phyloP scores from a whole-genome alignment of 1,140 invertebrate species.

The Caenorhabditis remanei region DNA sequence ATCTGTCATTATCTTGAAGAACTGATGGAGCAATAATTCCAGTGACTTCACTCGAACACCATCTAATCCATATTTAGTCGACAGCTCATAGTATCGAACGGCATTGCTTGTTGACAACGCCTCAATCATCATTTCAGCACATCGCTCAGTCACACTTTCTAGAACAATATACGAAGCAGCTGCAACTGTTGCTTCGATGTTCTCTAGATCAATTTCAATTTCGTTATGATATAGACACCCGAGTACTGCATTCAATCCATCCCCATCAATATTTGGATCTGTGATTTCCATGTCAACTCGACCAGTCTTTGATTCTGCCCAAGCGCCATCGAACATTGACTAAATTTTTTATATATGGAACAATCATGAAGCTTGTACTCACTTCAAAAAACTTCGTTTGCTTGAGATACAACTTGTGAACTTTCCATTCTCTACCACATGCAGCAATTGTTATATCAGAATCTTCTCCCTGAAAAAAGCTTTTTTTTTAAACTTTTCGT shows the following conservation, averaged over 20 bases:
- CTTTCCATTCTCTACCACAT: conserved; percentile 27
- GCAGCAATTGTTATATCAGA: conserved; percentile 25
- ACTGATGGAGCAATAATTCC: neutral
- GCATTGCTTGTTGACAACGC: neutral
- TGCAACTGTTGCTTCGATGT: conserved; percentile 35
- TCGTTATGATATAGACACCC: conserved; percentile 45
- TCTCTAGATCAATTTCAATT: conserved; percentile 34
- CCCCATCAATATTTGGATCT: conserved; percentile 9
- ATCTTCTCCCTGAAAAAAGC: conserved; percentile 36
- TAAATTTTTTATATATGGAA: neutral
- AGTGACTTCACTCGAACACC: conserved; percentile 9
- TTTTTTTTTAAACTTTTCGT: neutral
- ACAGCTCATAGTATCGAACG: neutral
- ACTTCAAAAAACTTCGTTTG: conserved; percentile 43
- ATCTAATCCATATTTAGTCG: conserved; percentile 19
- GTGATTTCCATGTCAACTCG: conserved; percentile 11
- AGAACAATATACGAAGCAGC: conserved; percentile 27
- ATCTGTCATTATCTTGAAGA: conserved; percentile 7
- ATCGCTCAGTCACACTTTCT: conserved; percentile 25
- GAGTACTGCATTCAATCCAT: conserved; percentile 21
- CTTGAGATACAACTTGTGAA: conserved; percentile 45
- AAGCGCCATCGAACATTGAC: conserved; percentile 11
- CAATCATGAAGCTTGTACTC: neutral
- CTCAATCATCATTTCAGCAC: conserved; percentile 36
- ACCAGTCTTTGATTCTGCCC: conserved; percentile 9